A percentile compares a stretch with the other conserved stretches of the same genome.
These are phyloP conservation scores for Phania funesta DNA, from an alignment of 2,888 invertebrate species.

Conservation along the genomic window DNA sequence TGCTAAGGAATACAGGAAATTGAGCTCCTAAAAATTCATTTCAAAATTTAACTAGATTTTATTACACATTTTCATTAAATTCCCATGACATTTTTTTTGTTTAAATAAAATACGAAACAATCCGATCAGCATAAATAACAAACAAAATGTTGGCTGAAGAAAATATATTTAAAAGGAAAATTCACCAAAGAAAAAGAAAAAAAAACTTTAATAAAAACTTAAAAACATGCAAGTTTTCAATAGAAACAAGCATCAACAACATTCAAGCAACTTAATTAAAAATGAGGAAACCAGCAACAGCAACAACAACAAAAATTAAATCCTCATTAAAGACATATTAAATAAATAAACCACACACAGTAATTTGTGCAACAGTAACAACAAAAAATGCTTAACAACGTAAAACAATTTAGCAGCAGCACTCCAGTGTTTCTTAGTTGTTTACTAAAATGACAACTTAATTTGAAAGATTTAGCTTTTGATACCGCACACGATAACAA, in stretches of 20 bases:
- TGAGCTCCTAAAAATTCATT: too few species aligned
- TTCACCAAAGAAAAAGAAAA: background rate
- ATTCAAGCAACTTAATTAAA: constrained; percentile 61
- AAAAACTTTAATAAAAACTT: constrained; percentile 16
- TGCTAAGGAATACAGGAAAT: too few species aligned
- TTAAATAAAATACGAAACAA: constrained; percentile 60
- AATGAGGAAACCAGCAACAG: constrained; percentile 15
- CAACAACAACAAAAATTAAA: constrained; percentile 54
- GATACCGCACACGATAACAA: constrained; percentile 68
- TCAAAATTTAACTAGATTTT: background rate
- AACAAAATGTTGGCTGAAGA: constrained; percentile 22
- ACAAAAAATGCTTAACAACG: constrained; percentile 18
- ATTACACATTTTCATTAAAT: constrained; percentile 65
- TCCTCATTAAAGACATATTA: constrained; percentile 62
- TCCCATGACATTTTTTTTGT: constrained; percentile 76
- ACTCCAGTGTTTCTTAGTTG: constrained; percentile 14
- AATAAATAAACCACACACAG: constrained; percentile 53
- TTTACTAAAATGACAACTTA: constrained; percentile 63
- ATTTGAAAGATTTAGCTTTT: constrained; percentile 58
- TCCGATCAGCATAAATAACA: constrained; percentile 51
- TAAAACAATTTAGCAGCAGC: constrained; percentile 46
- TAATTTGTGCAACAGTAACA: constrained; percentile 11
- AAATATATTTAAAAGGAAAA: constrained; percentile 55
- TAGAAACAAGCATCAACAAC: constrained; percentile 41
- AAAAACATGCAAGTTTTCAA: constrained; percentile 46